Evolutionary conservation across 2,113 vertebrate genomes (phyloP).

Genomic region (Pavo muticus): DNA sequence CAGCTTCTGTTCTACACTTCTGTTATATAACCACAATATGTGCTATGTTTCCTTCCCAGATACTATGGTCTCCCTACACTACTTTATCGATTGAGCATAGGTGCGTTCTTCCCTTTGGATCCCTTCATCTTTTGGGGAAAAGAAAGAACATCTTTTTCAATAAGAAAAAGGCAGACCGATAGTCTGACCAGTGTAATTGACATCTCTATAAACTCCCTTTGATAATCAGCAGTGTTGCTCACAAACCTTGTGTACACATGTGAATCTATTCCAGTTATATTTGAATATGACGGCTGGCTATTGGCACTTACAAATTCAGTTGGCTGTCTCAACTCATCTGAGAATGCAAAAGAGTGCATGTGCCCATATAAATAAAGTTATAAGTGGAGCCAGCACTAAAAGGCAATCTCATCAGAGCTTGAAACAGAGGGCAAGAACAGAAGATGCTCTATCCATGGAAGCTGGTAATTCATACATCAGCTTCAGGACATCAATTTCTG

Average conservation of each 20-base stretch:
- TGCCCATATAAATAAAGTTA: neutral
- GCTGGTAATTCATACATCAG: neutral
- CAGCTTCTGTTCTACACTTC: neutral
- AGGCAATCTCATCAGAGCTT: neutral
- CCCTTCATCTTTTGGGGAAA: neutral
- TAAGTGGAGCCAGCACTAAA: neutral
- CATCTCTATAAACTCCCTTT: neutral
- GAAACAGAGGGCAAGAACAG: neutral
- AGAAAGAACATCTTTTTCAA: neutral
- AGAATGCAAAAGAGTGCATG: neutral
- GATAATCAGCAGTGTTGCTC: neutral
- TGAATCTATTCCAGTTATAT: neutral
- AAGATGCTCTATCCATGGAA: neutral
- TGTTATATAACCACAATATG: neutral
- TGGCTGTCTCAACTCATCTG: neutral
- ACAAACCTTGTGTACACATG: neutral
- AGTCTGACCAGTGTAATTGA: neutral
- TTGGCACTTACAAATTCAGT: neutral
- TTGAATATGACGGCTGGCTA: neutral
- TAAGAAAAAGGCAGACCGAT: neutral
- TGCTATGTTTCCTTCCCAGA: accelerated
- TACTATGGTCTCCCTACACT: neutral
- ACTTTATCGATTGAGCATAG: neutral
- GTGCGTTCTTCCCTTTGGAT: neutral
- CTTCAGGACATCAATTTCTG: neutral